Evolutionary conservation across 2,797 vertebrate species (phyloP).

Genomic region (Dermochelys coriacea): DNA sequence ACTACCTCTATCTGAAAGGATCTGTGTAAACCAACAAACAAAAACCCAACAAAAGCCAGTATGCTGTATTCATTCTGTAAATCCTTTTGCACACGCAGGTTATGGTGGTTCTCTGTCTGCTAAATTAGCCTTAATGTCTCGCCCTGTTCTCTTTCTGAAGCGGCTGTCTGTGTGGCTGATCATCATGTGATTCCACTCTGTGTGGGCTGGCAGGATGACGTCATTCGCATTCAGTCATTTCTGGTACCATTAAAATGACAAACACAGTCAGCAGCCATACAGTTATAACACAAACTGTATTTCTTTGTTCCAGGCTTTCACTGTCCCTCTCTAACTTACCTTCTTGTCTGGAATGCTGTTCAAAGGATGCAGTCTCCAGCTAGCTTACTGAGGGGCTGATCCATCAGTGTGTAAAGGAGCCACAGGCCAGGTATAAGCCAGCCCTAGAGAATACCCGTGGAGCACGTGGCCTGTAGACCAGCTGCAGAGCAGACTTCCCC

Average conservation of each 20-base stretch:
- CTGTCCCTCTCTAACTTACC: neutral
- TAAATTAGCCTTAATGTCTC: accelerated
- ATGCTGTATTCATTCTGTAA: neutral
- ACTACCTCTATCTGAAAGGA: neutral
- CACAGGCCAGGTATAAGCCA: neutral
- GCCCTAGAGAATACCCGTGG: neutral
- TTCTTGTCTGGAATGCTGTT: accelerated
- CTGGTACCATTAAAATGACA: neutral
- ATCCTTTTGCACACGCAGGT: accelerated
- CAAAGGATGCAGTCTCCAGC: neutral
- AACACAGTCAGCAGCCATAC: accelerated
- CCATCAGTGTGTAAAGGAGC: neutral
- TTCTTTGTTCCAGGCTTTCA: neutral
- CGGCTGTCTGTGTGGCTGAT: neutral
- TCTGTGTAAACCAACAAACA: neutral
- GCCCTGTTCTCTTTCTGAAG: neutral
- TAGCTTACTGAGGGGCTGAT: neutral
- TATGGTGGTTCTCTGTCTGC: neutral
- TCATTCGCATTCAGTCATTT: neutral
- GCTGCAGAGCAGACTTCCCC: neutral
- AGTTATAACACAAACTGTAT: neutral
- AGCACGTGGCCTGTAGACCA: neutral
- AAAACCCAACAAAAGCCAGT: accelerated
- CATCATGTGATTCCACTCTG: accelerated
- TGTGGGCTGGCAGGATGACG: neutral